Evolutionary conservation across 2,888 invertebrate species (phyloP).

Genomic region (Nephrotoma guestfalica): DNA sequence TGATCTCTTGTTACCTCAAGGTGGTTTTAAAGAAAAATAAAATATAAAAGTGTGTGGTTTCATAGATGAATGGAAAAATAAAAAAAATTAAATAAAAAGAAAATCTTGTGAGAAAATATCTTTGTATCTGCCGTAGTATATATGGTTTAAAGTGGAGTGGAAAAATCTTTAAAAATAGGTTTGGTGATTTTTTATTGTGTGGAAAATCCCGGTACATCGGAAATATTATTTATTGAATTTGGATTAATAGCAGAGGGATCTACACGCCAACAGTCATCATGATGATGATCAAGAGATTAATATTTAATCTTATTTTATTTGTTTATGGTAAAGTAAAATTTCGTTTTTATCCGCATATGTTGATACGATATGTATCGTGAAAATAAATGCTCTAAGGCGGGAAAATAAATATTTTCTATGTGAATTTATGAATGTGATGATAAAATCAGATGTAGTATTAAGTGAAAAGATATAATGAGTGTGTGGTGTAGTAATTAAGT

Average conservation of each 20-base stretch:
- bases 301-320: neutral
- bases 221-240: neutral
- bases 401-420: neutral
- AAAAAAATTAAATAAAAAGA: neutral
- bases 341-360: neutral
- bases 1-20: neutral
- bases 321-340: neutral
- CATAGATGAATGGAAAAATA: neutral
- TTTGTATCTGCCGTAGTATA: neutral
- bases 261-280: neutral
- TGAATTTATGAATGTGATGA: neutral
- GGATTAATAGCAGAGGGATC: neutral
- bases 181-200: neutral
- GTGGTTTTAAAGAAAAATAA: neutral
- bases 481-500: neutral
- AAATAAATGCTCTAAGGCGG: neutral
- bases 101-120: neutral
- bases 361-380: neutral
- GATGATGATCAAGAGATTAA: neutral
- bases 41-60: neutral
- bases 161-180: neutral
- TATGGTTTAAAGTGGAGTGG: neutral
- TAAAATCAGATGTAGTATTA: neutral
- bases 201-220: neutral
- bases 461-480: neutral